These are phyloP conservation scores for Bufo bufo DNA, from an alignment of 2,113 vertebrate species.

Conservation along the genomic window DNA sequence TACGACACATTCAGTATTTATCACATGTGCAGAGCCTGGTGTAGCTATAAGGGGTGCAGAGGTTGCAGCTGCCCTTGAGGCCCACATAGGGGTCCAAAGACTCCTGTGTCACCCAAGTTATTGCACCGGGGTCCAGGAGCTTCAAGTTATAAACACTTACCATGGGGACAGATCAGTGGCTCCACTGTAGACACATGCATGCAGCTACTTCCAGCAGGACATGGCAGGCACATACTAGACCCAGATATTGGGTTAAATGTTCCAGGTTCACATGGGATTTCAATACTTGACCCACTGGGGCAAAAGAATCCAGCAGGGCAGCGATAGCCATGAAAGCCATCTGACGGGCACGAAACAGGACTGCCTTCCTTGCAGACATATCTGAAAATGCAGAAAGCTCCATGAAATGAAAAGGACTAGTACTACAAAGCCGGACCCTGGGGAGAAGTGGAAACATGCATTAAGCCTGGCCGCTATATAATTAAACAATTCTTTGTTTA, in stretches of 20 bases:
- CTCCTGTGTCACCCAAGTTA: too few relatives aligned
- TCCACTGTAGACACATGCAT: conserved; percentile 70
- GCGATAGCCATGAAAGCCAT: conserved; percentile 78
- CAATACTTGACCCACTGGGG: conserved; percentile 73
- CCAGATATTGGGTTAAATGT: conserved; percentile 80
- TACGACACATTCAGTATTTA: too few relatives aligned
- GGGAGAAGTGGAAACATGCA: neutral
- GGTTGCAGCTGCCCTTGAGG: too few relatives aligned
- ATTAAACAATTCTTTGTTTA: too few relatives aligned
- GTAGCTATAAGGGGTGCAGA: too few relatives aligned
- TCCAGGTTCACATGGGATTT: conserved; percentile 84
- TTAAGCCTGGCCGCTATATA: neutral
- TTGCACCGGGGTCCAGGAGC: too few relatives aligned
- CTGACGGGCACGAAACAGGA: conserved; percentile 72
- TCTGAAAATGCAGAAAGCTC: conserved; percentile 66
- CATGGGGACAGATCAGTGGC: conserved; percentile 78
- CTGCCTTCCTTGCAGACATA: conserved; percentile 85
- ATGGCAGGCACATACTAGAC: conserved; percentile 75
- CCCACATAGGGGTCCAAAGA: too few relatives aligned
- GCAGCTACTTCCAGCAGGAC: conserved; percentile 79
- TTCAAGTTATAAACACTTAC: conserved; percentile 66
- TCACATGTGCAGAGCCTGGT: too few relatives aligned
- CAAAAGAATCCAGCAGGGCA: conserved; percentile 85
- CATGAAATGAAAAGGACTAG: neutral
- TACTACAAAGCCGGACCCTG: neutral